phyloP scores from a whole-genome alignment of 2,888 invertebrate species.

The Crossocerus cetratus region DNA sequence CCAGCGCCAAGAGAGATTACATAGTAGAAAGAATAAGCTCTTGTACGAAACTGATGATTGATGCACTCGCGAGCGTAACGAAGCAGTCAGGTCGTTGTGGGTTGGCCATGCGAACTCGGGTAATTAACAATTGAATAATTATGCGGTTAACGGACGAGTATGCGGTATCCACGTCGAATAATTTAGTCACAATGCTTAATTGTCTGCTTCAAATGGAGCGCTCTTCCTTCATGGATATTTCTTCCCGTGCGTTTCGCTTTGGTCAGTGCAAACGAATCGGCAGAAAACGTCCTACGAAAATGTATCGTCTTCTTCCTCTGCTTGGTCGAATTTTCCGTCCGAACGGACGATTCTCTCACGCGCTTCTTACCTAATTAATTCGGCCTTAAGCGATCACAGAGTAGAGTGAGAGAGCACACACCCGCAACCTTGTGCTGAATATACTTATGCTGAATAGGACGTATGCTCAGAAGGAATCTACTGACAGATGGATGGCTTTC shows the following conservation, averaged over 20 bases:
- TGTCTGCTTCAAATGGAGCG: constrained; percentile 52
- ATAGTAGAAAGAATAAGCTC: background rate
- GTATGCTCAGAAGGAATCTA: constrained; percentile 23
- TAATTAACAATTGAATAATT: constrained; percentile 68
- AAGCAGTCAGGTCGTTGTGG: constrained; percentile 25
- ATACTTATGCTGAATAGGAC: constrained; percentile 14
- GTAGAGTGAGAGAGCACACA: constrained; percentile 29
- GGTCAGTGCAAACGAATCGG: too few species aligned
- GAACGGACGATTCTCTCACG: constrained; percentile 29
- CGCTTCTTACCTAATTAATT: constrained; percentile 39
- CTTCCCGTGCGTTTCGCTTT: constrained; percentile 12
- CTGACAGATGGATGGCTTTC: background rate
- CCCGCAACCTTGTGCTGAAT: constrained; percentile 38
- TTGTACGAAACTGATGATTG: constrained; percentile 33
- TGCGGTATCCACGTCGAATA: constrained; percentile 49
- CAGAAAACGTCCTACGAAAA: too few species aligned
- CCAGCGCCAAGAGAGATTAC: background rate
- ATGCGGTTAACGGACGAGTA: constrained; percentile 57
- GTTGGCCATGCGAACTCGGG: constrained; percentile 59
- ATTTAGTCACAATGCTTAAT: constrained; percentile 60
- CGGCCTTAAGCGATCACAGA: constrained; percentile 22
- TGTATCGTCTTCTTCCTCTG: background rate
- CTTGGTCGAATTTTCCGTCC: constrained; percentile 5
- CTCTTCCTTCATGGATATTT: constrained; percentile 44
- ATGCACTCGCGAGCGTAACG: constrained; percentile 26